Percentiles rank a stretch among this genome's conserved stretches.
phyloP scores from a whole-genome alignment of 2,888 invertebrate genomes.

The Rhagonycha fulva region DNA sequence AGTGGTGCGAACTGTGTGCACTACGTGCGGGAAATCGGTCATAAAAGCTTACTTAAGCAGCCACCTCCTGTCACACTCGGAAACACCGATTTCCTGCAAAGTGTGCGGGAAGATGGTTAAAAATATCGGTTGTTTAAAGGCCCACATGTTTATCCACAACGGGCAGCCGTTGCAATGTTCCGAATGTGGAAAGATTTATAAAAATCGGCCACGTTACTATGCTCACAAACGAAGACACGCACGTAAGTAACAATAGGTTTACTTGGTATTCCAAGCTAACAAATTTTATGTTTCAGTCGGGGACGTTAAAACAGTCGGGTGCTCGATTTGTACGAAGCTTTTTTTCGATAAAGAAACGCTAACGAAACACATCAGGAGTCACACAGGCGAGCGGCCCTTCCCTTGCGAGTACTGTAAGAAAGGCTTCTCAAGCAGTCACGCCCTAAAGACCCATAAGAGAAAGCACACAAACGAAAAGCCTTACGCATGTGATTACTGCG shows the following conservation, averaged over 20 bases:
- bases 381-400: slow-evolving; percentile 24
- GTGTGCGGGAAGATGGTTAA: background rate
- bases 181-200: background rate
- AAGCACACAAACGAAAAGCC: slow-evolving; percentile 27
- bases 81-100: background rate
- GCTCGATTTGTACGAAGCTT: background rate
- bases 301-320: background rate
- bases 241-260: background rate
- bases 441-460: slow-evolving; percentile 19
- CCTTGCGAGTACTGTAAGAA: slow-evolving; percentile 21
- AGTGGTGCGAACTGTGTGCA: background rate
- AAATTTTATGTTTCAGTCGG: background rate
- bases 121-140: background rate
- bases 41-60: background rate
- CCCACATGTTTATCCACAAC: background rate
- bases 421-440: slow-evolving; percentile 21
- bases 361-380: slow-evolving; percentile 22
- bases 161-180: background rate
- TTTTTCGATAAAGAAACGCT: background rate
- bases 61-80: background rate
- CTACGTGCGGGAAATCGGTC: background rate
- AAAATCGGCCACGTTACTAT: background rate
- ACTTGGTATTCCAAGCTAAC: background rate
- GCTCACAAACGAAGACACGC: background rate
- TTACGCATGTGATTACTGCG: slow-evolving; percentile 18